phyloP scores from a whole-genome alignment of 2,888 invertebrate species.

The Coleophora deauratella region DNA sequence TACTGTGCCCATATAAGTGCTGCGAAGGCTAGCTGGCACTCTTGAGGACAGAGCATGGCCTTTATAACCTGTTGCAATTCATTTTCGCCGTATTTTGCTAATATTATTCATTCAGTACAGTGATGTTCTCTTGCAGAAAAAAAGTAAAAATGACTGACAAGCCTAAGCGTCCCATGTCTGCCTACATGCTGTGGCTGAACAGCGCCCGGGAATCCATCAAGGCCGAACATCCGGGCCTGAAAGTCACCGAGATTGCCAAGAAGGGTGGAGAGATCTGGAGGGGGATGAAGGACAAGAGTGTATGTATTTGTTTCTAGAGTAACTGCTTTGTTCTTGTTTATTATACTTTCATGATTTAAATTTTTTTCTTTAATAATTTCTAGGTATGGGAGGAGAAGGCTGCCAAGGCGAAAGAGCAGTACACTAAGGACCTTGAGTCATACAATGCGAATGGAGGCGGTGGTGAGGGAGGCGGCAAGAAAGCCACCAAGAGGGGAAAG shows the following conservation, averaged over 20 bases:
- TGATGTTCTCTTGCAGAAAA: slow-evolving; percentile 52
- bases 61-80: slow-evolving; percentile 42
- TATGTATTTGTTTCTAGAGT: slow-evolving; percentile 50
- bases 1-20: slow-evolving; percentile 40
- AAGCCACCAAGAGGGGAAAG: slow-evolving; percentile 75
- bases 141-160: slow-evolving; percentile 86
- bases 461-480: slow-evolving; percentile 68
- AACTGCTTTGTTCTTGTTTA: slow-evolving; percentile 5
- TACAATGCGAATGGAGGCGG: slow-evolving; percentile 87
- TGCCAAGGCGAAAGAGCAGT: slow-evolving; percentile 90
- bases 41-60: slow-evolving; percentile 32
- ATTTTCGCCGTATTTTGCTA: slow-evolving; percentile 23
- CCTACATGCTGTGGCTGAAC: slow-evolving; percentile 97
- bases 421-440: slow-evolving; percentile 90
- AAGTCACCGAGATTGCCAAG: slow-evolving; percentile 94
- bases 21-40: slow-evolving; percentile 34
- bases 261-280: slow-evolving; percentile 98
- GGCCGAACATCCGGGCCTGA: slow-evolving; percentile 90
- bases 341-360: slow-evolving; percentile 4
- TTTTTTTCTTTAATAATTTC: slow-evolving; percentile 15
- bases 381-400: slow-evolving; percentile 95
- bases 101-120: slow-evolving; percentile 17
- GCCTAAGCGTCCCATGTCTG: slow-evolving; percentile 94
- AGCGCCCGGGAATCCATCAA: slow-evolving; percentile 91
- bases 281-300: slow-evolving; percentile 88